Evolutionary conservation across 2,797 vertebrate species (phyloP).

Genomic region (Eospalax fontanierii): DNA sequence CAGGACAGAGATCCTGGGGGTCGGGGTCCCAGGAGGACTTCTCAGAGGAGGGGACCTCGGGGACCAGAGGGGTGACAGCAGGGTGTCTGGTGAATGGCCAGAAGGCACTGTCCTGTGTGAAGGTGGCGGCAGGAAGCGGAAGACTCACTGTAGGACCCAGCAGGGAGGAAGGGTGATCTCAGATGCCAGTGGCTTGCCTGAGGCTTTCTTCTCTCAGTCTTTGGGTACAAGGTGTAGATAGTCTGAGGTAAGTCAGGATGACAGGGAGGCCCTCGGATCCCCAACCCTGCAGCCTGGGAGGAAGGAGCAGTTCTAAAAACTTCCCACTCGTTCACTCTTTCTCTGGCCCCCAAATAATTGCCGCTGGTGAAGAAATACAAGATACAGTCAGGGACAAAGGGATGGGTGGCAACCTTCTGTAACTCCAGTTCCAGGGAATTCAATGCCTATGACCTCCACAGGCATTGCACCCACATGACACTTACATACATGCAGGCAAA

Average conservation of each 20-base stretch:
- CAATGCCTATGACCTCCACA: no score
- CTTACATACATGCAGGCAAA: no score
- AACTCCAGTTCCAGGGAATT: no score
- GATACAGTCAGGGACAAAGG: neutral
- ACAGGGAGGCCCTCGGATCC: rapidly evolving
- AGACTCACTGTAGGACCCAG: neutral
- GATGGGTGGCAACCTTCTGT: no score
- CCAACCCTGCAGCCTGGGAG: neutral
- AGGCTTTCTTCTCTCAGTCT: neutral
- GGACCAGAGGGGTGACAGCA: neutral
- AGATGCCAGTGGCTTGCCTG: neutral
- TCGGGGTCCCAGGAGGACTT: neutral
- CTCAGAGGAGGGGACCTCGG: neutral
- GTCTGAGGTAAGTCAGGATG: neutral
- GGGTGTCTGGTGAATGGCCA: neutral
- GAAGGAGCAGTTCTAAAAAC: neutral
- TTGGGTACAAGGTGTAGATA: neutral
- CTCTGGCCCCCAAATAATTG: neutral
- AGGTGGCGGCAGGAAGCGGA: neutral
- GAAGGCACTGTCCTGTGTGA: neutral
- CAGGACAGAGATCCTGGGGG: neutral
- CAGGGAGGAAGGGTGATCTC: no score
- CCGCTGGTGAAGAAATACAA: neutral
- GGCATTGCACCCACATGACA: no score
- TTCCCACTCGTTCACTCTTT: neutral